Evolutionary conservation across 2,888 invertebrate genomes (phyloP), one percentile per base, ranked within the genome.

Genomic region (Pseudococcus longispinus): DNA sequence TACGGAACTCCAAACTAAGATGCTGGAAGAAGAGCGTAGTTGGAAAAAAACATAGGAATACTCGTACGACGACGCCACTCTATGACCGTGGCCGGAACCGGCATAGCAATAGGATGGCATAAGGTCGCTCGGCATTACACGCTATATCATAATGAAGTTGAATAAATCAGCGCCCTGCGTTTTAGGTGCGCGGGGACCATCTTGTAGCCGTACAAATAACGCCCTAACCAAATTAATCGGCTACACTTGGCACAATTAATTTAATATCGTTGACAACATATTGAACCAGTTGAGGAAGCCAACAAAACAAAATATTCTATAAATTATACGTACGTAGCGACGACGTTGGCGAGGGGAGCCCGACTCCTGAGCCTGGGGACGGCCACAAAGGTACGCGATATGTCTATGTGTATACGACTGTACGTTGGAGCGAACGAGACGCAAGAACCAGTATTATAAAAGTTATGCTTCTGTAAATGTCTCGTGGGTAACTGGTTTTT

Each of bases 261-360:
- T 86, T 86, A 86, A 86, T 86, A 86, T 86, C 85, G 85, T 86
- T 86, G 85, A 86, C 85, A 86, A 86, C 85, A 44, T 29, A 86
- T 86, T 86, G 74, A 86, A 86, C 85, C 85, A 86, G 85, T 86
- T 77, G 85, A 86, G 51, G 85, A 74, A 86, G 85, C 85, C 85
- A 86, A 77, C 85, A 77, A 46, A 86, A 86, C 85, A 86, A 86
- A 86, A 86, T 86, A 86, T 86, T 86, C 80, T 32, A 86, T 86
- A 86, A 86, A 86, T 86, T 86, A 85, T 23, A 23, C 20, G 29
- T n/a, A 44, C 13, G 20, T 23, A 20, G 55, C 3, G 55, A n/a
- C 6, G 20, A 0, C 20, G 55, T 5, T 5, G 32, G 5, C 5
- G 32, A 32, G 32, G 32, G 32, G 32, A 5, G 32, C 32, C 32